Percentiles rank a stretch among this genome's conserved stretches.
Evolutionary conservation across 2,888 invertebrate genomes (phyloP).

Genomic region (Auanema sp.): DNA sequence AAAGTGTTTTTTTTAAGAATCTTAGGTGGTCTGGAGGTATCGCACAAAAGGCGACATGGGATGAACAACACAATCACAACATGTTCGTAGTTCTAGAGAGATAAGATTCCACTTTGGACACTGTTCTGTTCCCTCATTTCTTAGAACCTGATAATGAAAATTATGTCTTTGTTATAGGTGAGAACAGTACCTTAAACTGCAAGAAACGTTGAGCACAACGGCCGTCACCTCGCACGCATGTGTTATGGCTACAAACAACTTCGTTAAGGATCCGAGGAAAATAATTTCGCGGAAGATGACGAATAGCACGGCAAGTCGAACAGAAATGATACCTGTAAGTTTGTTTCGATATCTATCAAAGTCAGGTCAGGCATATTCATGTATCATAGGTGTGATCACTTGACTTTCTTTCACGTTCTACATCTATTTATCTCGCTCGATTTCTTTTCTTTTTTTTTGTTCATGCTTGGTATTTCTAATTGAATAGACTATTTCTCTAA

Average conservation of each 20-base stretch:
- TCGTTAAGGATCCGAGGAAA: slow-evolving; percentile 50
- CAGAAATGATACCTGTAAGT: slow-evolving; percentile 19
- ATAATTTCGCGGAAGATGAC: slow-evolving; percentile 39
- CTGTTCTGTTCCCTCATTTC: slow-evolving; percentile 37
- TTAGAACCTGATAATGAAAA: slow-evolving; percentile 28
- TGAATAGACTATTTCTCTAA: no score
- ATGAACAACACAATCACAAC: slow-evolving; percentile 48
- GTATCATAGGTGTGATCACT: neutral
- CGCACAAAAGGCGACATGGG: slow-evolving; percentile 42
- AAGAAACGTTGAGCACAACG: slow-evolving; percentile 46
- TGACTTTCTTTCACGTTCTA: neutral
- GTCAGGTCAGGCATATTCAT: no score
- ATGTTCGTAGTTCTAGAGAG: slow-evolving; percentile 41
- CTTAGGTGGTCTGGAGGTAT: slow-evolving; percentile 21
- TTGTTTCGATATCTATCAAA: neutral
- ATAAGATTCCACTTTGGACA: slow-evolving; percentile 43
- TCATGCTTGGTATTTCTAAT: no score
- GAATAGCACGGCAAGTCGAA: slow-evolving; percentile 19
- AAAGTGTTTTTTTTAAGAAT: no score
- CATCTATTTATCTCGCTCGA: neutral
- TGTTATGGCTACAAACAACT: slow-evolving; percentile 41
- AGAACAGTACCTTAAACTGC: slow-evolving; percentile 35
- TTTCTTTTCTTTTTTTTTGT: neutral
- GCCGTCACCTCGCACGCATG: slow-evolving; percentile 43
- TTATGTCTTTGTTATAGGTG: neutral